phyloP scores from a whole-genome alignment of 30 jellyfish, hydroid and myxozoan genomes.

The Mastigias papua region DNA sequence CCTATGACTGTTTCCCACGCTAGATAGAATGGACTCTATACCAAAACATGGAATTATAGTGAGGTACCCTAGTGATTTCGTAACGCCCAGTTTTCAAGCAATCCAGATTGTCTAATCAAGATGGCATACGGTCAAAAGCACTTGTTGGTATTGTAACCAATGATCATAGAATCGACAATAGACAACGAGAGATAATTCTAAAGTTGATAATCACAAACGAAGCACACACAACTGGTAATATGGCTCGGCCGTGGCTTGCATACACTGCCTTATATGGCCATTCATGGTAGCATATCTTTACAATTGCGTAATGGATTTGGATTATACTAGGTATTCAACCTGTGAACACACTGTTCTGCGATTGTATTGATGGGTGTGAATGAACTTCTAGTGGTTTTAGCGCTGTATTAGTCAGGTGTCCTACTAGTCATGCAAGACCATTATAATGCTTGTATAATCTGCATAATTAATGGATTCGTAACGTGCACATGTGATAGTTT shows the following conservation, averaged over 20 bases:
- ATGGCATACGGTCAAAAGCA: not conserved
- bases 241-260: conserved; percentile 15
- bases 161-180: conserved; percentile 2
- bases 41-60: not conserved
- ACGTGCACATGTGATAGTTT: not conserved
- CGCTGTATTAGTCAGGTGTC: conserved; percentile 4
- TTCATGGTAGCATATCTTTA: conserved; percentile 34
- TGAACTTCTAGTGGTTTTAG: conserved; percentile 22
- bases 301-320: conserved; percentile 34
- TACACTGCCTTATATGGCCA: conserved; percentile 55
- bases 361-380: not conserved
- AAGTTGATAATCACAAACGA: not conserved
- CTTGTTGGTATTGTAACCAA: not conserved
- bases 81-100: not conserved
- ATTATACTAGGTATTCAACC: conserved; percentile 9
- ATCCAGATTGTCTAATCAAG: not conserved
- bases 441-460: not conserved
- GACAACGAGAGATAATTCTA: conserved; percentile 19
- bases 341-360: not conserved
- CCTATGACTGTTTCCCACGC: conserved; percentile 34
- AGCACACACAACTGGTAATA: conserved; percentile 22
- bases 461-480: not conserved
- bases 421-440: not conserved
- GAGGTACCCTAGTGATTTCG: not conserved
- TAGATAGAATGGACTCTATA: conserved; percentile 14